Conservation (phyloP, 1,140 invertebrate genomes). For the Bradynema listronoti region DNA sequence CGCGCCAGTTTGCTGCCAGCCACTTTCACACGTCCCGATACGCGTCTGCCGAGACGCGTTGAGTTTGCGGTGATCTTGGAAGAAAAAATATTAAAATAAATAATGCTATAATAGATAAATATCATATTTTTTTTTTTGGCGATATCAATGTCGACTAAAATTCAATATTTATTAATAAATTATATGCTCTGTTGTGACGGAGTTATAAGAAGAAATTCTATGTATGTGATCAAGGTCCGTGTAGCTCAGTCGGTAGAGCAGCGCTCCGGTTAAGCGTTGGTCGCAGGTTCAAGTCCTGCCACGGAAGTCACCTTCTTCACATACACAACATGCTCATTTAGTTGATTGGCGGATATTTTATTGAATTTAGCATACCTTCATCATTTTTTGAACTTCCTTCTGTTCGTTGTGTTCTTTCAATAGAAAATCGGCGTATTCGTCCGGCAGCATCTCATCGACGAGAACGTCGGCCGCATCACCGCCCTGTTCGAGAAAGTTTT, state of each 20-base stretch:
- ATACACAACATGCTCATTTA: neutral
- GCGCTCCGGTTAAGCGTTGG: no score
- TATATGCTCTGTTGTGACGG: no score
- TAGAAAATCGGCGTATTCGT: conserved; percentile 1
- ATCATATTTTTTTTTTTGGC: neutral
- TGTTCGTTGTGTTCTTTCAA: conserved; percentile 1
- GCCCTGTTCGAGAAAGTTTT: neutral
- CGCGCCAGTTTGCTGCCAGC: neutral
- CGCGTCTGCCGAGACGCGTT: neutral
- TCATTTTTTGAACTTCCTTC: neutral
- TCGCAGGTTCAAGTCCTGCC: no score
- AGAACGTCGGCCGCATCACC: neutral
- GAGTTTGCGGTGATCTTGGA: neutral
- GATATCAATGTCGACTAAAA: no score
- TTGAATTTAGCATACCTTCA: neutral
- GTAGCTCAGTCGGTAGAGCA: no score
- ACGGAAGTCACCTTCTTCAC: neutral
- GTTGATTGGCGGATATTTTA: neutral
- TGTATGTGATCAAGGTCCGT: no score
- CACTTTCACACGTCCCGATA: neutral
- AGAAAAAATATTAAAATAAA: neutral
- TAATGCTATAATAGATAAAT: neutral
- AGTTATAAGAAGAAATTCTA: no score
- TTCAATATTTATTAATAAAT: no score
- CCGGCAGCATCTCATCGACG: neutral